Evolutionary conservation across 2,888 invertebrate species (phyloP), one percentile per base, ranked within the genome.

Genomic region (Belgica antarctica): DNA sequence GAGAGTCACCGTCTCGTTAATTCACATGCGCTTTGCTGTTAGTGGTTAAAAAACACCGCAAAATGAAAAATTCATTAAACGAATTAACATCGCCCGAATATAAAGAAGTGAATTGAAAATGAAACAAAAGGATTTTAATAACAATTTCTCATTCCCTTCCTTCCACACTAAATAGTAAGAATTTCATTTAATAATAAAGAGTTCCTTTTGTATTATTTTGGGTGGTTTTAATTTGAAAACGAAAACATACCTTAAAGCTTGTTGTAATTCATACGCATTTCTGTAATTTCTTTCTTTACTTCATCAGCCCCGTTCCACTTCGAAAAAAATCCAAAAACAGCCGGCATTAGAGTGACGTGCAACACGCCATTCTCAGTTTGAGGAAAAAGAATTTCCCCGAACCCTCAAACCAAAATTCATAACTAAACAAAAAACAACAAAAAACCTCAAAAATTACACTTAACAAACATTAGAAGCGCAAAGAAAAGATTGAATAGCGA

Each of bases 351-450:
- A 25, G 17, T 68, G 57, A 68, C 68, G 68, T 68, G 68, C 68
- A 57, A 57, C 68, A 68, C 68, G 68, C 68, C 31, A 68, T 68
- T 68, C n/a, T 59, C 22, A 10, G 59, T n/a, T 59, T 19, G 52
- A 52, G 22, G 12, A 31, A 12, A 52, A 52, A 41, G 12, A 41
- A n/a, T 41, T 31, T 41, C 15, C 41, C 41, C 15, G 15, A 41
- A 41, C 41, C 15, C 41, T 41, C 41, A 12, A 12, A 41, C 41
- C 41, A n/a, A 41, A 41, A 41, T 41, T 41, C 41, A 41, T 41
- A 41, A 41, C 41, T n/a, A 15, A 41, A 41, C 41, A 41, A n/a
- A n/a, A n/a, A n/a, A n/a, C n/a, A n/a, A n/a, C n/a, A n/a, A n/a
- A n/a, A n/a, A 41, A 41, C 41, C 41, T 41, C 41, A 41, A 41